phyloP scores from a whole-genome alignment of 2,888 invertebrate species.

The Nectonema munidae region DNA sequence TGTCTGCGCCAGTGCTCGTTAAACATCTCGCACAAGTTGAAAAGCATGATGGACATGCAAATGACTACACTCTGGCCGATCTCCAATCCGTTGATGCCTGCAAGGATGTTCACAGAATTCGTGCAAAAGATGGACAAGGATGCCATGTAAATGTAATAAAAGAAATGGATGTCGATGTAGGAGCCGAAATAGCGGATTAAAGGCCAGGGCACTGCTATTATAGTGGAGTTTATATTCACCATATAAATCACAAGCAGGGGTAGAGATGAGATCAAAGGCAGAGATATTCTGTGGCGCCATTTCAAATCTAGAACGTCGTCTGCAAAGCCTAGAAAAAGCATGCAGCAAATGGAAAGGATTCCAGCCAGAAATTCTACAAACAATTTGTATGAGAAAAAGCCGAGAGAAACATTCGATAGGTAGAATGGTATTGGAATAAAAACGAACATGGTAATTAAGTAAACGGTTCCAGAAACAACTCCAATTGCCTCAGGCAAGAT shows the following conservation, averaged over 20 bases:
- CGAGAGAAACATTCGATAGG: constrained; percentile 18
- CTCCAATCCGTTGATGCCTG: constrained; percentile 89
- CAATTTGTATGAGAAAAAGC: constrained; percentile 27
- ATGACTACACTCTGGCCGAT: constrained; percentile 78
- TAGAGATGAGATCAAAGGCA: constrained; percentile 75
- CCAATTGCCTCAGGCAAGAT: constrained; percentile 55
- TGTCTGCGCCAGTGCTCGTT: constrained; percentile 34
- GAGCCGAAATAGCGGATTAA: constrained; percentile 17
- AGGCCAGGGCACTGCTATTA: constrained; percentile 62
- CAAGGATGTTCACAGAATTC: constrained; percentile 91
- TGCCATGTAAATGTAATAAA: constrained; percentile 93
- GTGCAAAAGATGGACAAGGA: constrained; percentile 96
- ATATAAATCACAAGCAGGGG: constrained; percentile 88
- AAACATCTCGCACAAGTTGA: constrained; percentile 45
- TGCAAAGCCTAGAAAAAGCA: constrained; percentile 83
- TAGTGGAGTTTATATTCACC: constrained; percentile 73
- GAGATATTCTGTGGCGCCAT: constrained; percentile 65
- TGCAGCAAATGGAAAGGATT: constrained; percentile 75
- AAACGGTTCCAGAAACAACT: constrained; percentile 67
- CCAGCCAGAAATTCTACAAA: constrained; percentile 79
- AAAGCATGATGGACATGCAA: constrained; percentile 46
- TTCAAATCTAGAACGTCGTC: constrained; percentile 81
- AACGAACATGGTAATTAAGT: constrained; percentile 57
- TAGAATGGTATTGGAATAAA: constrained; percentile 73
- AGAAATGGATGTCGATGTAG: constrained; percentile 21